Percentiles rank a stretch among this genome's conserved stretches.
These are phyloP conservation scores for Yasuhikotakia modesta DNA, from an alignment of 2,797 vertebrate genomes.

Conservation along the genomic window DNA sequence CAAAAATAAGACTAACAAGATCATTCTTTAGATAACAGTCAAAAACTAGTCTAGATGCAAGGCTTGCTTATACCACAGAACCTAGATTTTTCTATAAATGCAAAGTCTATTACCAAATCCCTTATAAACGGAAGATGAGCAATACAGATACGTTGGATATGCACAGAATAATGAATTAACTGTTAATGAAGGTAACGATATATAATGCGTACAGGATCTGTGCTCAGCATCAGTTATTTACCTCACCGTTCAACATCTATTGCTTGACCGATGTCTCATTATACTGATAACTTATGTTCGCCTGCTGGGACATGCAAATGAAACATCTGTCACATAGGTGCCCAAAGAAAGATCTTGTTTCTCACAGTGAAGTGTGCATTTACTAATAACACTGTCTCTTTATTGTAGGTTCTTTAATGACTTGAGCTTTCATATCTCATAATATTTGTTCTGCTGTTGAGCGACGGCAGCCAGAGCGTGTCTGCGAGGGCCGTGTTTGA, in stretches of 20 bases:
- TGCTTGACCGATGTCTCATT: neutral
- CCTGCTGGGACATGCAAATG: neutral
- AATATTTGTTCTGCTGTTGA: neutral
- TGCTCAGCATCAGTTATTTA: neutral
- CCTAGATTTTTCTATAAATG: slow-evolving; percentile 49
- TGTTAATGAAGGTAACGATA: neutral
- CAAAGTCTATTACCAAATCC: slow-evolving; percentile 32
- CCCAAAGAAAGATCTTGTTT: neutral
- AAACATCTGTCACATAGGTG: neutral
- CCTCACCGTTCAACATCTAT: neutral
- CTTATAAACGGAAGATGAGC: neutral
- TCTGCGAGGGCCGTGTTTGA: neutral
- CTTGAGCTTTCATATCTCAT: neutral
- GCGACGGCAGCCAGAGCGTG: neutral
- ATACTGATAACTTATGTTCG: neutral
- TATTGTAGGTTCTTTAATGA: neutral
- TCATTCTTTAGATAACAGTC: slow-evolving; percentile 41
- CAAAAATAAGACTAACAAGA: slow-evolving; percentile 39
- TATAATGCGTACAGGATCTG: slow-evolving; percentile 19
- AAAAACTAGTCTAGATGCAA: slow-evolving; percentile 57
- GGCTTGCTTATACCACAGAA: slow-evolving; percentile 51
- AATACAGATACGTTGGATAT: neutral
- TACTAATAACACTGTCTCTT: neutral
- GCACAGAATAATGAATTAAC: neutral
- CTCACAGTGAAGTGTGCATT: neutral